Evolutionary conservation across 30 jellyfish, hydroid and myxozoan species (phyloP), one percentile per base, ranked within the genome.

Genomic region (Turritopsis dohrnii): DNA sequence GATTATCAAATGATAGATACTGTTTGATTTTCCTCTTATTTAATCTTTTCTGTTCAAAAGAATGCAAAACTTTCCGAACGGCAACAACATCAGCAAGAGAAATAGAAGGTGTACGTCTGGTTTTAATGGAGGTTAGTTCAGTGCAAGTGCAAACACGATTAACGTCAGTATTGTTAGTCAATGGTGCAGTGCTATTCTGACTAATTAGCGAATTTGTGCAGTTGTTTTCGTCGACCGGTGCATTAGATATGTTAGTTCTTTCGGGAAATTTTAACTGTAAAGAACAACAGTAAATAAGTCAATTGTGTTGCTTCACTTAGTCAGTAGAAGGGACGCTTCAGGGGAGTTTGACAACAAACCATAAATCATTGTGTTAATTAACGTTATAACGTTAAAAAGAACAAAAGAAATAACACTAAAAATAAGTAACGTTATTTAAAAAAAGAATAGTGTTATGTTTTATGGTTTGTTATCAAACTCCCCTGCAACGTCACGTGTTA

Each of bases 11-110:
- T 27, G 77, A 27, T n/a, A 69, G 17, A 27, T 69, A 69, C 30
- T 69, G 77, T 69, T 69, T 69, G 9, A 69, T 69, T 69, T 69
- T 69, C 19, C 77, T 23, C 30, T 69, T 69, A 69, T 69, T 69
- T 23, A n/a, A 23, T 21, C 30, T 69, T 1, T 69, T 69, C 30
- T n/a, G 31, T 69, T 69, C 30, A 69, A 69, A n/a, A 69, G 77
- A 69, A 69, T 69, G 77, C 30, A 69, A 69, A n/a, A 69, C 19
- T n/a, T 69, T 69, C 30, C 30, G 28, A 23, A 69, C 30, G 9
- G 30, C 28, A 23, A n/a, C 77, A 69, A 69, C 77, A n/a, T 69
- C 77, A 69, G 31, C 28, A 69, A 27, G 30, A 69, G 23, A 7
- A 7, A 69, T 69, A 1, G 77, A 27, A 69, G 77, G 28, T 13